Conservation (phyloP, 53 echinoderm and acorn worm genomes). For the Pentamera pediparva region DNA sequence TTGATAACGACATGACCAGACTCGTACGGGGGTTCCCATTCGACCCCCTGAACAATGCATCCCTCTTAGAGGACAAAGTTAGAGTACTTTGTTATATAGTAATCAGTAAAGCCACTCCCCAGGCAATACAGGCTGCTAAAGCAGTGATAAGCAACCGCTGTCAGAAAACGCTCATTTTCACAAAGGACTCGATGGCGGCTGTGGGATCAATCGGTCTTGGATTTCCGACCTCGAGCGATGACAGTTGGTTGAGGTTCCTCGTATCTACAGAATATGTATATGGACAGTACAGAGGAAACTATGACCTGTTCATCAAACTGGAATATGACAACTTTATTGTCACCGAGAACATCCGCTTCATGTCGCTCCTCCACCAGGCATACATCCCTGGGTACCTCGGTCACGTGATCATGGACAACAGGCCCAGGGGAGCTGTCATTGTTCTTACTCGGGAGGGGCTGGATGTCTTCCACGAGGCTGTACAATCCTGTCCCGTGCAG, state of each 20-base stretch:
- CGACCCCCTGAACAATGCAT: slow-evolving; percentile 56
- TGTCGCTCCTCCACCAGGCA: slow-evolving; percentile 60
- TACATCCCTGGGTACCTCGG: slow-evolving; percentile 65
- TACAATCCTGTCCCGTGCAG: slow-evolving; percentile 38
- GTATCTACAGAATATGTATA: slow-evolving; percentile 38
- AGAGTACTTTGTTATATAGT: slow-evolving; percentile 54
- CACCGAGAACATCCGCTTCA: slow-evolving; percentile 69
- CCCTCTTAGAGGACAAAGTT: slow-evolving; percentile 38
- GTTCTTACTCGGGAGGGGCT: slow-evolving; percentile 62
- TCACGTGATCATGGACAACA: slow-evolving; percentile 59
- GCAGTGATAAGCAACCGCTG: neutral
- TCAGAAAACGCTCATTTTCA: slow-evolving; percentile 38
- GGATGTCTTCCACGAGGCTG: slow-evolving; percentile 27
- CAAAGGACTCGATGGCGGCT: slow-evolving; percentile 14
- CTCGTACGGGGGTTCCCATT: slow-evolving; percentile 22
- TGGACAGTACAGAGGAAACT: slow-evolving; percentile 40
- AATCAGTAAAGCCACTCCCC: neutral
- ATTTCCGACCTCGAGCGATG: slow-evolving; percentile 26
- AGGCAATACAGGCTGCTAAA: neutral
- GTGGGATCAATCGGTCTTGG: slow-evolving; percentile 29
- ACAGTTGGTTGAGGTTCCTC: slow-evolving; percentile 51
- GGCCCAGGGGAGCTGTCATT: slow-evolving; percentile 36
- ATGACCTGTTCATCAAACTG: slow-evolving; percentile 72
- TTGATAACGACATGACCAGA: slow-evolving; percentile 22
- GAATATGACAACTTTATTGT: slow-evolving; percentile 55